Percentiles rank a stretch among this genome's conserved stretches.
Evolutionary conservation across 1,140 invertebrate genomes (phyloP).

Genomic region (Globodera ellingtonae): DNA sequence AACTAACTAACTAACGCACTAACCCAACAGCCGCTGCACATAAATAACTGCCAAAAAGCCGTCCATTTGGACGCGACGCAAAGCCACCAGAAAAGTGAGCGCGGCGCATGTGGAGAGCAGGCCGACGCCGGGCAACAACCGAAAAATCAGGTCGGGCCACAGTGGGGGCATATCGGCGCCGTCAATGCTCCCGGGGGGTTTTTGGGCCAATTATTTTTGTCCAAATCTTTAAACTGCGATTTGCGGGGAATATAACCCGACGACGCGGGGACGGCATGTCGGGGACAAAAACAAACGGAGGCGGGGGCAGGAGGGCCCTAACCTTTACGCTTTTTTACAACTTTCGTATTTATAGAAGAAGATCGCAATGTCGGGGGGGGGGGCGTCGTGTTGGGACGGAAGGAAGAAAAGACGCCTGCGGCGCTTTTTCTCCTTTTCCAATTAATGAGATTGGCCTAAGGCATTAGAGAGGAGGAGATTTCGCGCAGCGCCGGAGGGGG

Average conservation of each 20-base stretch:
- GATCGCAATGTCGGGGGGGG: too few relatives aligned
- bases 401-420: background rate
- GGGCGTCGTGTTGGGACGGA: background rate
- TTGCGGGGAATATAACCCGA: background rate
- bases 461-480: slow-evolving; percentile 2
- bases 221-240: background rate
- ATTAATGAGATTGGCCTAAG: slow-evolving; percentile 20
- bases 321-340: too few relatives aligned
- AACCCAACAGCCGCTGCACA: slow-evolving; percentile 13
- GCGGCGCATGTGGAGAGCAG: background rate
- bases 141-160: slow-evolving; percentile 19
- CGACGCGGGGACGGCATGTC: too few relatives aligned
- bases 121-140: slow-evolving; percentile 16
- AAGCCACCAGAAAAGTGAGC: background rate
- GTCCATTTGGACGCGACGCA: slow-evolving; percentile 6
- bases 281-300: too few relatives aligned
- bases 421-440: background rate
- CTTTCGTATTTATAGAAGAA: too few relatives aligned
- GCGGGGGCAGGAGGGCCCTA: too few relatives aligned
- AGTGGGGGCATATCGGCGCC: background rate
- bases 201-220: background rate
- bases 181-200: background rate
- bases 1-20: slow-evolving; percentile 3
- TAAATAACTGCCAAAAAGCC: slow-evolving; percentile 18
- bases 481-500: background rate